Base-by-base conservation (phyloP, 2,113 vertebrate species). In the Bufo gargarizans region DNA sequence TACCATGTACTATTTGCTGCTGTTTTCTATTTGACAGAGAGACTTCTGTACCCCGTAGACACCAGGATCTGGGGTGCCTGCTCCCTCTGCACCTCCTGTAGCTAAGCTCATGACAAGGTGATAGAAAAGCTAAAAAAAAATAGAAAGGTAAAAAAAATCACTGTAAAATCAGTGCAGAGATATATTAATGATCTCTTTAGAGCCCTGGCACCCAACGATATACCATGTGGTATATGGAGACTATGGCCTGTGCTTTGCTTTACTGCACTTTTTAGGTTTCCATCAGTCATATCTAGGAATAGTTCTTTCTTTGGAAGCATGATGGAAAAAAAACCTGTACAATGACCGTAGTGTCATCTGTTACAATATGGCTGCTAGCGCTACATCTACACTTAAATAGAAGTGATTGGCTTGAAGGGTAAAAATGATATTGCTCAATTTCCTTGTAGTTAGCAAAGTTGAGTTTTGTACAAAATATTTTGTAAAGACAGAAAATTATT, bases 401-500 rank as follows among this genome's bases (percentile, higher is more conserved):
- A 86, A 78, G 76, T 86, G 76, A 86, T 80, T 56, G 76, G 85
- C 59, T 86, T 84, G 76, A 79, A 86, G 77, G 76, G 76, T 67
- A 4, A 85, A 55, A 86, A 59, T 45, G 49, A 77, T 11, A 17
- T 71, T 71, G 85, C 56, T 88, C 83, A 16, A 20, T 56, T n/a
- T 43, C 81, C 43, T 87, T 55, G 0, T 0, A 12, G 91, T 82
- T 82, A n/a, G 86, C 90, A 87, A 58, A 90, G 89, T 50, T 33
- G 10, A 84, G 65, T 20, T 86, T 67, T 33, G 83, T 79, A 8
- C 85, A 4, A 20, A 90, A 84, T 0, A 0, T 71, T 22, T 8
- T 3, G 20, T 80, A 85, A 90, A 84, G 86, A 82, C 84, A 89
- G 87, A 89, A 90, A 81, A 89, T 43, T 83, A 88, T 67, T 84